Evolutionary conservation across 2,888 invertebrate species (phyloP).

Genomic region (Amphipoea lucens): DNA sequence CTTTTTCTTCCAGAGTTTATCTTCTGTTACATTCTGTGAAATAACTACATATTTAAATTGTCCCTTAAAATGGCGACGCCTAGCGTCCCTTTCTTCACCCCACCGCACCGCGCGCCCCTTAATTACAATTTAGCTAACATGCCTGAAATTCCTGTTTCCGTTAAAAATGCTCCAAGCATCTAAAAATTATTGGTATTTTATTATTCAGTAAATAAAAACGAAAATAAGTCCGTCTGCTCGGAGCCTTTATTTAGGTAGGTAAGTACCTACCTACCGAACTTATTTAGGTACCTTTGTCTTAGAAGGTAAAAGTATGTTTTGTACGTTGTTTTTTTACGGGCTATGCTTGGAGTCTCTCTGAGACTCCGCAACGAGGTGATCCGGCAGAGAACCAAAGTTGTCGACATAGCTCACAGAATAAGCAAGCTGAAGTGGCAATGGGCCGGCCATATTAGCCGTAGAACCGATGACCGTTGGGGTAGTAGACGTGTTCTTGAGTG

Average conservation of each 20-base stretch:
- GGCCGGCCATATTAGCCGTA: no score
- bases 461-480: no score
- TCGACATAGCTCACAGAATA: no score
- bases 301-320: not conserved
- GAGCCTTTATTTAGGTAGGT: not conserved
- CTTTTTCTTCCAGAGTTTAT: not conserved
- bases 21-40: not conserved
- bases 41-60: slow-evolving; percentile 22
- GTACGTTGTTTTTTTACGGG: no score
- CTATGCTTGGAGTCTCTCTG: no score
- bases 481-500: no score
- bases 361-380: no score
- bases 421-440: no score
- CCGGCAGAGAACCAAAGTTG: no score
- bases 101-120: slow-evolving; percentile 37
- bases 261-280: not conserved
- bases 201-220: slow-evolving; percentile 14
- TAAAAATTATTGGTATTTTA: slow-evolving; percentile 53
- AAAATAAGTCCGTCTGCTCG: not conserved
- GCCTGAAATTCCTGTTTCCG: slow-evolving; percentile 56
- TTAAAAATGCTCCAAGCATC: slow-evolving; percentile 49
- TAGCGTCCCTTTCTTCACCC: slow-evolving; percentile 46
- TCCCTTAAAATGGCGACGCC: slow-evolving; percentile 35
- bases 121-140: slow-evolving; percentile 65
- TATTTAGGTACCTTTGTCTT: not conserved